Conservation (phyloP, 1,140 invertebrate genomes). For the Nebria ingens region DNA sequence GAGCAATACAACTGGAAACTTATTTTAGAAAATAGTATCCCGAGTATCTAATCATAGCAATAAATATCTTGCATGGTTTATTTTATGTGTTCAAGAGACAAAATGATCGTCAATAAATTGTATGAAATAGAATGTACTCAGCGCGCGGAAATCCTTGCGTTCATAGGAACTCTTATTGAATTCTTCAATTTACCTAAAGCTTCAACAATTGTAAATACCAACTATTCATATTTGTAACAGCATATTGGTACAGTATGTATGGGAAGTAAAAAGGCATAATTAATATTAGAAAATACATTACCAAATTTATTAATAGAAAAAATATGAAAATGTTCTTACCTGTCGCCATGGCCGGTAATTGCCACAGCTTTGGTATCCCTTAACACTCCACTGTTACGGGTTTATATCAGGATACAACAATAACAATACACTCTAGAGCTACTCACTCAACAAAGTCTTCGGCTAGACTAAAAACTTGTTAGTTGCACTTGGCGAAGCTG, state of each 20-base stretch:
- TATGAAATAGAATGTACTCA: too few relatives aligned
- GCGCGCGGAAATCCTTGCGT: too few relatives aligned
- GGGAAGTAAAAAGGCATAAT: background rate
- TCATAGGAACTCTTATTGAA: too few relatives aligned
- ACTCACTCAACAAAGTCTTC: conserved; percentile 20
- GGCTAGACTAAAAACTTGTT: conserved; percentile 24
- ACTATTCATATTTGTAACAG: too few relatives aligned
- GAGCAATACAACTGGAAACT: too few relatives aligned
- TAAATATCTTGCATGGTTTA: too few relatives aligned
- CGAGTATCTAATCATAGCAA: too few relatives aligned
- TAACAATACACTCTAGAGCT: conserved; percentile 17
- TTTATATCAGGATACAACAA: too few relatives aligned
- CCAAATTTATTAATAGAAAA: background rate
- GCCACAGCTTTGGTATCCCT: conserved; percentile 19
- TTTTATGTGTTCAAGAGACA: too few relatives aligned
- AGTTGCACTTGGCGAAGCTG: conserved; percentile 17
- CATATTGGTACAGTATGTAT: background rate
- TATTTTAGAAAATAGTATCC: too few relatives aligned
- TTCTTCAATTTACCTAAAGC: background rate
- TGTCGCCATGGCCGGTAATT: conserved; percentile 20
- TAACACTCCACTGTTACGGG: conserved; percentile 20
- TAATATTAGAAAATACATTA: background rate
- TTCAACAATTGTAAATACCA: too few relatives aligned
- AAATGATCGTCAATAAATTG: too few relatives aligned
- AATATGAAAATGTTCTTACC: conserved; percentile 15